phyloP scores from a whole-genome alignment of 2,888 invertebrate species.

The Spicauda simplicius region DNA sequence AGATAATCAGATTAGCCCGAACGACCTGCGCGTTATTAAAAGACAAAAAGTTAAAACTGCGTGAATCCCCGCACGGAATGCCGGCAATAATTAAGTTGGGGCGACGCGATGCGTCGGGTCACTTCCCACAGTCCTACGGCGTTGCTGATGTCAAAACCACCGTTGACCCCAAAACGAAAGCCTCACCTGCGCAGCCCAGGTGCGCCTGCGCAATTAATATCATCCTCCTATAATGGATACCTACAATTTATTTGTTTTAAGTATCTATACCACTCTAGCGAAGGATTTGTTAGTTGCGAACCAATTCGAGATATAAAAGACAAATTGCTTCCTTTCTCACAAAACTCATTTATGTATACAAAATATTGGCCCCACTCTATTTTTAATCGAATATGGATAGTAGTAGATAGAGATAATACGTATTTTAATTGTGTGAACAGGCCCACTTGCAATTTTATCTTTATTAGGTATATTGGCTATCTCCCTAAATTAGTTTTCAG shows the following conservation, averaged over 20 bases:
- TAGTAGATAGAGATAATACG: constrained; percentile 46
- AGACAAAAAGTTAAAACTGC: constrained; percentile 14
- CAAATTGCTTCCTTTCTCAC: constrained; percentile 61
- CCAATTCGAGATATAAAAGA: constrained; percentile 54
- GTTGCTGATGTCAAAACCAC: constrained; percentile 65
- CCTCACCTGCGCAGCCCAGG: constrained; percentile 80
- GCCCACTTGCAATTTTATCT: constrained; percentile 66
- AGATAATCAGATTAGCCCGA: constrained; percentile 21
- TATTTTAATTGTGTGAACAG: constrained; percentile 65
- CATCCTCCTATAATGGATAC: constrained; percentile 71
- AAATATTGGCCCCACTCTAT: constrained; percentile 61
- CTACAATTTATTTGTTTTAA: constrained; percentile 68
- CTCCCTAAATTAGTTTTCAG: constrained; percentile 47
- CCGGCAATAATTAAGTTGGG: constrained; percentile 37
- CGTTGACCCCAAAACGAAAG: constrained; percentile 75
- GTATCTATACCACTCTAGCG: constrained; percentile 52
- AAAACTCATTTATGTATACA: constrained; percentile 50
- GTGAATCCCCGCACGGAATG: constrained; percentile 25
- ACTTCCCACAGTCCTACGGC: constrained; percentile 62
- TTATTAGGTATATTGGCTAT: constrained; percentile 53
- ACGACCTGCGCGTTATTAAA: constrained; percentile 16
- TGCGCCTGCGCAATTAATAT: constrained; percentile 76
- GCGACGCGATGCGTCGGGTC: constrained; percentile 47
- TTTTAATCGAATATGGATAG: constrained; percentile 65
- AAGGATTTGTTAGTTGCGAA: constrained; percentile 38